These are phyloP conservation scores for Athene cunicularia DNA, from an alignment of 2,113 vertebrate species.

Conservation along the genomic window DNA sequence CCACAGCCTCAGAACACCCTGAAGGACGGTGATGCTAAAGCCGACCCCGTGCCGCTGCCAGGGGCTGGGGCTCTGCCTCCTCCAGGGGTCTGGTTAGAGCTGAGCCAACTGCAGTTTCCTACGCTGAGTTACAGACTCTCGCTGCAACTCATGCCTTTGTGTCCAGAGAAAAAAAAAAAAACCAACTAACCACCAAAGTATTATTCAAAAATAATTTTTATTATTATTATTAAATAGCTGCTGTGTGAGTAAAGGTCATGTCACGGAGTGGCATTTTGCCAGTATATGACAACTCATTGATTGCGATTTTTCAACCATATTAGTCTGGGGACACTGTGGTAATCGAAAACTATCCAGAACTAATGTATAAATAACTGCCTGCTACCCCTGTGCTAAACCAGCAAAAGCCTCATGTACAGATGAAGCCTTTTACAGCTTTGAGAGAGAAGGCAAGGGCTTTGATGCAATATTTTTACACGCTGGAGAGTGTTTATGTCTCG, in stretches of 20 bases:
- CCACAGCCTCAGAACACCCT: not conserved
- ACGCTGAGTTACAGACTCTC: not conserved
- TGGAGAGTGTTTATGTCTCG: not conserved
- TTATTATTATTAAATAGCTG: slow-evolving; percentile 65
- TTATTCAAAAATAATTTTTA: slow-evolving; percentile 56
- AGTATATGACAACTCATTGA: slow-evolving; percentile 72
- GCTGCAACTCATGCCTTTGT: not conserved
- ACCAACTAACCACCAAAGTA: not conserved
- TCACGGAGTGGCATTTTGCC: slow-evolving; percentile 75
- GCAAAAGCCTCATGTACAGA: slow-evolving; percentile 25
- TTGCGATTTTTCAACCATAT: slow-evolving; percentile 79
- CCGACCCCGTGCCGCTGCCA: not conserved
- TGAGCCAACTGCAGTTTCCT: not conserved
- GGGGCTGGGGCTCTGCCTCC: not conserved
- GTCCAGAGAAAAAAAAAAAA: not conserved
- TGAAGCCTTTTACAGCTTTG: slow-evolving; percentile 13
- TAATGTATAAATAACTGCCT: slow-evolving; percentile 80
- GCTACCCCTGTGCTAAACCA: slow-evolving; percentile 48
- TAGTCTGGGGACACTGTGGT: slow-evolving; percentile 77
- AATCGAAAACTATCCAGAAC: slow-evolving; percentile 81
- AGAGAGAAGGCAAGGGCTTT: not conserved
- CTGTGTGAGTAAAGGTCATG: slow-evolving; percentile 73
- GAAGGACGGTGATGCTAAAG: not conserved
- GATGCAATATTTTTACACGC: not conserved
- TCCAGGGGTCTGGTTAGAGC: not conserved